phyloP scores from a whole-genome alignment of 2,113 vertebrate genomes.

The Diadophis punctatus region DNA sequence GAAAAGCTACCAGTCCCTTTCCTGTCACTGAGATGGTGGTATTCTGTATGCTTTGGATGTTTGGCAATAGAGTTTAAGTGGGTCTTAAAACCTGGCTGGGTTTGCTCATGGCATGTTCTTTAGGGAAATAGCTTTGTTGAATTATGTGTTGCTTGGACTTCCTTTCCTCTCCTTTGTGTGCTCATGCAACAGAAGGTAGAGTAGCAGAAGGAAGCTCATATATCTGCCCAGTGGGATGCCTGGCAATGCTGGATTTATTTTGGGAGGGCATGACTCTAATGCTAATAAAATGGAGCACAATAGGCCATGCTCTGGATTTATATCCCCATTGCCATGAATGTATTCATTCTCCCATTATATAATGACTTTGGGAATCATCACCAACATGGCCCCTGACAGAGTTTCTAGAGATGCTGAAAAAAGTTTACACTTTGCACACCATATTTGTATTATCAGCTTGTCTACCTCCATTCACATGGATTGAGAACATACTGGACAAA shows the following conservation, averaged over 20 bases:
- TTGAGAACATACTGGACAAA: not conserved
- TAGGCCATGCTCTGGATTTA: not conserved
- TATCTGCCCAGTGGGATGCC: not conserved
- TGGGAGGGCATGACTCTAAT: not conserved
- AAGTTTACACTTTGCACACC: not conserved
- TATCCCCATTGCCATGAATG: not conserved
- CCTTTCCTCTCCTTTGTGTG: not conserved
- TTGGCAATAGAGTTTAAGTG: not conserved
- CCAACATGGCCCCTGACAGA: not conserved
- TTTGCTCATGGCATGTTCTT: not conserved
- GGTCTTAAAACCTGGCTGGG: not conserved
- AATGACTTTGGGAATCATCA: not conserved
- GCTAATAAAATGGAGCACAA: not conserved
- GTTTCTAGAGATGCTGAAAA: not conserved
- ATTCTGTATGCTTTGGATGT: not conserved
- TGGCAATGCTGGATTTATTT: not conserved
- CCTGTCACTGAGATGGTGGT: not conserved
- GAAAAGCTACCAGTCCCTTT: not conserved
- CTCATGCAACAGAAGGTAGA: not conserved
- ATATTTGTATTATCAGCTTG: not conserved
- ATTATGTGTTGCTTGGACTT: not conserved
- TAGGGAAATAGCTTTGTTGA: not conserved
- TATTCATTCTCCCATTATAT: not conserved
- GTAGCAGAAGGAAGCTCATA: not conserved
- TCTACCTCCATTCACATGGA: not conserved